Percentiles rank a stretch among this genome's conserved stretches.
Conservation (phyloP, 2,113 vertebrate species). For the Cygnus buccinator region DNA sequence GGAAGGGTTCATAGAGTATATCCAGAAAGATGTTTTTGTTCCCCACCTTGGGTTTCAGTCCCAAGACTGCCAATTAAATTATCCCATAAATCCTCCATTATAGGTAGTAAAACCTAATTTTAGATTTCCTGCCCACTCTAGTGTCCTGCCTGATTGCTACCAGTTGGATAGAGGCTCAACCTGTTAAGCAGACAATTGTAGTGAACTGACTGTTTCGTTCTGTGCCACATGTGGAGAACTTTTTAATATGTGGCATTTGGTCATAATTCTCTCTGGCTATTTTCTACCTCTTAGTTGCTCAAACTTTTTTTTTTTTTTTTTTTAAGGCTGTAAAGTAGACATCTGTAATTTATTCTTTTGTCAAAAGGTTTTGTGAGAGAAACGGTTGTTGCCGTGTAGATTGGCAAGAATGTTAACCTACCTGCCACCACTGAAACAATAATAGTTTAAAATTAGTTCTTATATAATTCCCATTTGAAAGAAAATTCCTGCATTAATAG, state of each 20-base stretch:
- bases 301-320: background rate
- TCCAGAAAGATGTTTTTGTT: slow-evolving; percentile 78
- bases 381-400: background rate
- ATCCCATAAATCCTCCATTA: slow-evolving; percentile 84
- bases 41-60: slow-evolving; percentile 70
- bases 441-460: background rate
- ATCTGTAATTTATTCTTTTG: slow-evolving; percentile 17
- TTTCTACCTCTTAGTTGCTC: slow-evolving; percentile 21
- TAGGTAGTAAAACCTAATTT: slow-evolving; percentile 88
- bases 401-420: background rate
- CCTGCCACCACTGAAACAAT: background rate
- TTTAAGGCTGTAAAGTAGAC: background rate
- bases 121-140: slow-evolving; percentile 82
- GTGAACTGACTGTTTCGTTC: slow-evolving; percentile 52
- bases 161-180: slow-evolving; percentile 70
- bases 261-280: slow-evolving; percentile 38
- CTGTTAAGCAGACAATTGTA: slow-evolving; percentile 47
- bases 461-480: background rate
- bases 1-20: slow-evolving; percentile 50
- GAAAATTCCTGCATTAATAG: background rate
- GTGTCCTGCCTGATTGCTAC: slow-evolving; percentile 80
- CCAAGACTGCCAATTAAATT: slow-evolving; percentile 84
- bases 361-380: background rate
- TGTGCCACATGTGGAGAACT: slow-evolving; percentile 19
- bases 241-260: slow-evolving; percentile 29